phyloP scores from a whole-genome alignment of 2,113 vertebrate species.

The Nothocercus nigrocapillus region DNA sequence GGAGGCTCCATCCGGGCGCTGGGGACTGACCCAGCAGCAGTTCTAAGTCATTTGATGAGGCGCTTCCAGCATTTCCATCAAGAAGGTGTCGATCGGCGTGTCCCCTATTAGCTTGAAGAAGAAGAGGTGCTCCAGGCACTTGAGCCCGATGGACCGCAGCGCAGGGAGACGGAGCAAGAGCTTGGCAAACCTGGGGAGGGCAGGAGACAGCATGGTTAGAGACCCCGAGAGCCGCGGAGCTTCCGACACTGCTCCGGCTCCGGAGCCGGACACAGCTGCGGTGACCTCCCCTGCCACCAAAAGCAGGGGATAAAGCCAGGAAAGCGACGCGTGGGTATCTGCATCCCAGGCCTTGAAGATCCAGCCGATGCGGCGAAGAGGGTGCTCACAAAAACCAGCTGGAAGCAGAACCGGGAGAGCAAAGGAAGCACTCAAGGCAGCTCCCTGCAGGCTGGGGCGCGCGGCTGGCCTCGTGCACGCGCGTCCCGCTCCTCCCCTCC shows the following conservation, averaged over 20 bases:
- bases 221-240: accelerated
- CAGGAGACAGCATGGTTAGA: not conserved
- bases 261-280: not conserved
- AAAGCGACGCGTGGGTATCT: not conserved
- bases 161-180: conserved; percentile 94
- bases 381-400: not conserved
- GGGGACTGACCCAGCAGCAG: conserved; percentile 40
- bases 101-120: conserved; percentile 99
- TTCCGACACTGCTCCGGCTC: not conserved
- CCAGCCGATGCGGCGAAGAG: not conserved
- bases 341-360: not conserved
- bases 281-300: accelerated
- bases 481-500: accelerated
- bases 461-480: not conserved
- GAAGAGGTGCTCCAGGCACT: conserved; percentile 98
- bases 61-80: conserved; percentile 99
- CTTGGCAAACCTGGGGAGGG: conserved; percentile 90
- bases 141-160: conserved; percentile 96
- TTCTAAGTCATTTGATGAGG: conserved; percentile 96
- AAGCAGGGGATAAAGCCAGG: not conserved
- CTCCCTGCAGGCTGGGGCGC: not conserved
- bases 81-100: conserved; percentile 98
- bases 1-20: not conserved
- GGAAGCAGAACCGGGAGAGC: not conserved
- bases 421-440: not conserved